Evolutionary conservation across 2,888 invertebrate species (phyloP), one percentile per base, ranked within the genome.

Genomic region (Acanthococcus lagerstroemiae): DNA sequence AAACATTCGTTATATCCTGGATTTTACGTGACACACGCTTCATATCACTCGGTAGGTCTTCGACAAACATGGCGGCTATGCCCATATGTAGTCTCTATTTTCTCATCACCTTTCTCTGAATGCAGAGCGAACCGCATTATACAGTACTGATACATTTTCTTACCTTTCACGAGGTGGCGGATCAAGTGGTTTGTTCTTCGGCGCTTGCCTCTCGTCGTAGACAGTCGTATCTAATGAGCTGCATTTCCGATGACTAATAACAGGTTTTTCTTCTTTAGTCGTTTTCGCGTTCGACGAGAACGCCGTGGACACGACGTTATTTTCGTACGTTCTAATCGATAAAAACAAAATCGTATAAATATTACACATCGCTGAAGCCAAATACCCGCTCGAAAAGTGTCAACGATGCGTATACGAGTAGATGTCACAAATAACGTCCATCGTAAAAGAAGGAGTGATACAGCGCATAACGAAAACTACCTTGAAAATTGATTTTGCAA

Each of bases 171-270:
- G 80, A 71, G 76, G 77, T 58, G 76, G 77, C 70, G 80, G 77
- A 69, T 78, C 73, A 72, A 78, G 73, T 74, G 78, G 72, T 73
- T 79, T 77, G 74, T 79, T 73, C 72, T 78, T 69, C 74, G 55
- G 60, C 6, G 46, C 15, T 19, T 45, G 46, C 15, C 50, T 48
- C 15, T 52, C 63, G 7, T 52, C 63, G 17, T 54, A 63, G 25
- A 37, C n/a, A 1, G 63, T 78, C 70, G 88, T 88, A 76, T 90
- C 90, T 37, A 90, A 78, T 9, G 90, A 90, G 74, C 90, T 90
- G 15, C 89, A 88, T 77, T 90, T 90, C 68, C 89, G 83, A 73
- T 89, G 88, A 72, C 44, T 63, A 15, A 63, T 24, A 4, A 63
- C 44, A 12, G 54, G 54, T 21, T 52, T 52, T 2, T 63, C 63